These are phyloP conservation scores for Anastrepha obliqua DNA, from an alignment of 1,140 invertebrate species.

Conservation along the genomic window DNA sequence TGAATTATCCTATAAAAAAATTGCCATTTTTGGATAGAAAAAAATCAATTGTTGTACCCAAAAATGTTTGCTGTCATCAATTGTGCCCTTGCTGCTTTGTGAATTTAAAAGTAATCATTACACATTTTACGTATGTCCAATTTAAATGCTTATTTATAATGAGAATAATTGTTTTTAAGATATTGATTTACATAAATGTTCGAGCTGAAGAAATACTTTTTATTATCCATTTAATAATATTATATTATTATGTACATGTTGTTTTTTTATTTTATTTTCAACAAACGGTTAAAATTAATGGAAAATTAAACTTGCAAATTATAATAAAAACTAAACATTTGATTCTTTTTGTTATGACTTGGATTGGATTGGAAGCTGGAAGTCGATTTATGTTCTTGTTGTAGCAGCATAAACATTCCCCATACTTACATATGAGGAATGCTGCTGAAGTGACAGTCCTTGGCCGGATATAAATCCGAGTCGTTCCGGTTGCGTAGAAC, in stretches of 20 bases:
- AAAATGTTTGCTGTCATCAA: conserved; percentile 14
- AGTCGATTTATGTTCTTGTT: too few relatives aligned
- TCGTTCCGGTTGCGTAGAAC: too few relatives aligned
- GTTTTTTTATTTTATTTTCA: conserved; percentile 56
- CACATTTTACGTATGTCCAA: conserved; percentile 37
- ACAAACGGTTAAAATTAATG: conserved; percentile 56
- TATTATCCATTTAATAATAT: conserved; percentile 57
- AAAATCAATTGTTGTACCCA: background rate
- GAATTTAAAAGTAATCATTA: conserved; percentile 52
- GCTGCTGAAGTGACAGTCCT: too few relatives aligned
- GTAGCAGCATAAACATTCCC: too few relatives aligned
- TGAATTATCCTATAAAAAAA: conserved; percentile 8
- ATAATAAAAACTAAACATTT: conserved; percentile 21
- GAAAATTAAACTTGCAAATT: conserved; percentile 43
- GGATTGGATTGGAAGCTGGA: too few relatives aligned
- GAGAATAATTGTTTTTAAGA: conserved; percentile 53
- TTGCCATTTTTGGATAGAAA: conserved; percentile 27
- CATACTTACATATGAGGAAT: too few relatives aligned
- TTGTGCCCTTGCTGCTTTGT: conserved; percentile 8
- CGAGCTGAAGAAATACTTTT: conserved; percentile 54
- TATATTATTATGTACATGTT: conserved; percentile 56
- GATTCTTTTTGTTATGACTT: too few relatives aligned
- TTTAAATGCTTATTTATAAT: conserved; percentile 36
- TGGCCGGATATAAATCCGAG: too few relatives aligned
- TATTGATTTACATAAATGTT: conserved; percentile 50